Base-by-base conservation (phyloP, 2,797 vertebrate genomes). In the Heterohyrax brucei region DNA sequence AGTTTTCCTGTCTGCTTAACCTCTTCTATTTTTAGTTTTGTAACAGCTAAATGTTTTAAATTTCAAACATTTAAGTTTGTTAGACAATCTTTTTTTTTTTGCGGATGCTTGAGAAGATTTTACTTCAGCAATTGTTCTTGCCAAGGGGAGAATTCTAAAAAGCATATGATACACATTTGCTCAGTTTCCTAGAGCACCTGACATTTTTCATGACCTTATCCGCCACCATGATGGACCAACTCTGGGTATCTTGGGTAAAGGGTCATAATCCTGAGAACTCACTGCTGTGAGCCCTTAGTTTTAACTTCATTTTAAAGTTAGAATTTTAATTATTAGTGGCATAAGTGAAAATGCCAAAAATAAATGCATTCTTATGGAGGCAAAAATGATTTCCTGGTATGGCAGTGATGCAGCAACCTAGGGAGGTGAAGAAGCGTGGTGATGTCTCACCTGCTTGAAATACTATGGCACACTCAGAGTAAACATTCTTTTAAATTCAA, bases 311-410 rank as follows among this genome's bases (percentile, higher is more conserved):
- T 33, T 70, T 70, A 70, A 70, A 70, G 16, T 70, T 46, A 62
- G 79, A 82, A 68, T 59, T 95, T 94, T 92, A 68, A 83, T 89
- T 18, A 3, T 50, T 53, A 70, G 56, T 56, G 80, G 64, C 44
- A 50, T 75, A 91, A 75, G 19, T 30, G 50, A 89, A 81, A 85
- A 76, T 76, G 64, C 48, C 62, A 19, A 75, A 92, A 92, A 73
- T 33, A 73, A 93, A 87, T 24, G 46, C 14, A 6, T 53, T 94
- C 28, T 66, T n/a, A n/a, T 50, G 59, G 83, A 85, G 87, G 50
- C 14, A 22, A 86, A 26, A 21, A 18, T 33, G 68, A 46, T n/a
- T 19, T 13, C 46, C 64, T 46, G 26, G 50, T 12, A 44, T 7
- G 2, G 3, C 0, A 12, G 73, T 48, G 75, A 14, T 3, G 30